phyloP scores from a whole-genome alignment of 2,888 invertebrate genomes.

The Ganaspis brasiliensis region DNA sequence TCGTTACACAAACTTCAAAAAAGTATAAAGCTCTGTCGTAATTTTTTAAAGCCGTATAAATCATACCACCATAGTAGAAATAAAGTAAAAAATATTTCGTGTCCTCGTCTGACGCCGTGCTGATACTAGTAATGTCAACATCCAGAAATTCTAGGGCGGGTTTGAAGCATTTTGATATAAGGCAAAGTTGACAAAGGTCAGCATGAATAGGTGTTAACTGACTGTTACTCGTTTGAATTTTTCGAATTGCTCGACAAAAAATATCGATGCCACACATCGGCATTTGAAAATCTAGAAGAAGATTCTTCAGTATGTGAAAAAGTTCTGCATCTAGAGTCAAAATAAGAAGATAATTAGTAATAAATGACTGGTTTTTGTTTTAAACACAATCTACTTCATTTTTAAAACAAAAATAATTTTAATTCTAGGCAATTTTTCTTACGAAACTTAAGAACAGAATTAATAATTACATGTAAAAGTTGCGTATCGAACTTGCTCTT shows the following conservation, averaged over 20 bases:
- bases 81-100: slow-evolving; percentile 95
- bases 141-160: slow-evolving; percentile 94
- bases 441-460: neutral
- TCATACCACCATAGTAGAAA: slow-evolving; percentile 99
- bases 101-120: slow-evolving; percentile 90
- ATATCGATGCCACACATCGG: slow-evolving; percentile 92
- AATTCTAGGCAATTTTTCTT: neutral
- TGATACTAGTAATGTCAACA: slow-evolving; percentile 95
- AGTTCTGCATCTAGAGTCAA: slow-evolving; percentile 89
- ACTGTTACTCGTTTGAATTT: slow-evolving; percentile 92
- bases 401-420: no score
- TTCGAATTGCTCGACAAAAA: slow-evolving; percentile 91
- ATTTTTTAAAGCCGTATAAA: slow-evolving; percentile 96
- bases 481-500: slow-evolving; percentile 93
- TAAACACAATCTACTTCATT: no score
- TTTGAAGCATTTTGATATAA: slow-evolving; percentile 95
- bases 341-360: slow-evolving; percentile 30
- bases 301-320: slow-evolving; percentile 91
- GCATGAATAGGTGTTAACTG: slow-evolving; percentile 97
- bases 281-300: slow-evolving; percentile 89
- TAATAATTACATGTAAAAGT: slow-evolving; percentile 90
- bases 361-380: no score
- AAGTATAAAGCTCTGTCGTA: slow-evolving; percentile 96
- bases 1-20: slow-evolving; percentile 97
- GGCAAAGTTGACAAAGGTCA: slow-evolving; percentile 95